A percentile compares a stretch with the other conserved stretches of the same genome.
Evolutionary conservation across 2,888 invertebrate species (phyloP).

Genomic region (Cylloceria caligata): DNA sequence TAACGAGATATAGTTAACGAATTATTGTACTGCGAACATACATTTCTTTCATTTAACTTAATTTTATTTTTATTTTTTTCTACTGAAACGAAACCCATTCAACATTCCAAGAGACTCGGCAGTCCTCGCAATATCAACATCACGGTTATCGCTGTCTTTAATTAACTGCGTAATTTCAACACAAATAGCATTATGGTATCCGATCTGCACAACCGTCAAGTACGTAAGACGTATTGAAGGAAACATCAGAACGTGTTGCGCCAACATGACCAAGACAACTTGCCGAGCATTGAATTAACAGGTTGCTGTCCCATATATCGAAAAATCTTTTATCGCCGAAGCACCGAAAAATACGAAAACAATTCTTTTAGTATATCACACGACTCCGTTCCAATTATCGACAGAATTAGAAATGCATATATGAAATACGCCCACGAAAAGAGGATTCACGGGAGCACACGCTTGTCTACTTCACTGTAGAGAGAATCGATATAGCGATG

Average conservation of each 20-base stretch:
- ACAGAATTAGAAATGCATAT: constrained; percentile 35
- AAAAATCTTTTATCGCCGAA: constrained; percentile 31
- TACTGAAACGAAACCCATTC: neutral
- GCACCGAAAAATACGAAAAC: constrained; percentile 17
- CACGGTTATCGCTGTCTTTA: constrained; percentile 11
- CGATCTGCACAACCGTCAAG: constrained; percentile 2
- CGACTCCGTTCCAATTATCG: constrained; percentile 21
- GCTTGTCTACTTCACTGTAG: constrained; percentile 39
- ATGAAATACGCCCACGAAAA: constrained; percentile 29
- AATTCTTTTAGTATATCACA: constrained; percentile 22
- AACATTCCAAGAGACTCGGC: constrained; percentile 25
- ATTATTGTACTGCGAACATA: constrained; percentile 5
- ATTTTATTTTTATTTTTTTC: neutral
- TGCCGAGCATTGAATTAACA: constrained; percentile 18
- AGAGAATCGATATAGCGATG: constrained; percentile 24
- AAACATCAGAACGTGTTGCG: neutral
- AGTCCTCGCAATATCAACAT: neutral
- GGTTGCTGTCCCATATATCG: constrained; percentile 10
- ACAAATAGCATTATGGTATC: constrained; percentile 5
- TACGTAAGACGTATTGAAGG: constrained; percentile 14
- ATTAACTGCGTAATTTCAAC: constrained; percentile 10
- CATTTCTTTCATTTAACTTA: constrained; percentile 7
- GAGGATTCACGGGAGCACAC: constrained; percentile 40
- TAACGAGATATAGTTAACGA: too few relatives aligned
- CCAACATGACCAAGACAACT: constrained; percentile 17